Percentiles rank a stretch among this genome's conserved stretches.
phyloP scores from a whole-genome alignment of 2,113 vertebrate genomes.

The Myiozetetes cayanensis region DNA sequence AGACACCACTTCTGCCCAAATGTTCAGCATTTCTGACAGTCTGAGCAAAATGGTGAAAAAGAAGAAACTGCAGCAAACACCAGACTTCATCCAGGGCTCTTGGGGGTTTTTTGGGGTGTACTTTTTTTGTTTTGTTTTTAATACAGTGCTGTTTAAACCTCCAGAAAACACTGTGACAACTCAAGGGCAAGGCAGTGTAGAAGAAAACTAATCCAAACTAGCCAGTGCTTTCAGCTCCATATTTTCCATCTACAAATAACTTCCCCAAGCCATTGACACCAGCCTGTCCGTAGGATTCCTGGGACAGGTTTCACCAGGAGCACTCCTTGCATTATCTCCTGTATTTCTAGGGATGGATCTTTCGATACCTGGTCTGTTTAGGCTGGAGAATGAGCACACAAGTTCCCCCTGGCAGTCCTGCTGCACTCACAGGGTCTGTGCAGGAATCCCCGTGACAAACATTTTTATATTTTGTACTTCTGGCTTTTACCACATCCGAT shows the following conservation, averaged over 20 bases:
- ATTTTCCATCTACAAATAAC: neutral
- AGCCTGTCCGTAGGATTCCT: neutral
- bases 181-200: neutral
- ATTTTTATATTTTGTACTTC: neutral
- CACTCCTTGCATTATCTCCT: neutral
- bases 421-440: neutral
- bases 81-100: neutral
- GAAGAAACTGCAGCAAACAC: neutral
- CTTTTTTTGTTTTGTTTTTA: neutral
- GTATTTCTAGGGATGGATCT: neutral
- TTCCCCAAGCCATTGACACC: neutral
- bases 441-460: neutral
- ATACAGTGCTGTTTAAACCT: neutral
- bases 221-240: neutral
- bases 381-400: neutral
- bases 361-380: neutral
- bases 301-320: neutral
- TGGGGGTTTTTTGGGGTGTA: neutral
- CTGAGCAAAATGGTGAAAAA: neutral
- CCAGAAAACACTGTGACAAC: neutral
- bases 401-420: neutral
- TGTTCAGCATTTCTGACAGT: accelerated
- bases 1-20: neutral
- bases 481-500: neutral
- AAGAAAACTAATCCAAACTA: neutral